Evolutionary conservation across 2,113 vertebrate genomes (phyloP), one percentile per base, ranked within the genome.

Genomic region (Channa maculata): DNA sequence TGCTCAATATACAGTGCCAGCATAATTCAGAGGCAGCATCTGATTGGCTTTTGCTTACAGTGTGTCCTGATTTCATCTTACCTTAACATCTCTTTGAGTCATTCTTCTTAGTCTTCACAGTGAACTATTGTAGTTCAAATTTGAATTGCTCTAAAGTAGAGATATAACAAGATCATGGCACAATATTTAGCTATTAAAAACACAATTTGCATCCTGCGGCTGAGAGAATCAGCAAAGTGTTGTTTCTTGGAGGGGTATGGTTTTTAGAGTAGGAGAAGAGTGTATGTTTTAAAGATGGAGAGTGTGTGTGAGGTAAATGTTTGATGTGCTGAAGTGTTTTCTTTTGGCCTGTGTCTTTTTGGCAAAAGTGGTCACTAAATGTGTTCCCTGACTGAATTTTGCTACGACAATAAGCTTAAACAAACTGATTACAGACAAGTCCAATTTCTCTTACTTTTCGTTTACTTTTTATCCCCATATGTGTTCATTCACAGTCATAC

Each of bases 351-450:
- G 5, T 65, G 15, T 70, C 37, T 66, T 58, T 37, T 68, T 37
- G 55, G 48, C 61, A 74, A 75, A 79, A 59, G 34, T 8, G 12
- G 49, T 57, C 57, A 54, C 44, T 8, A 76, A 24, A 62, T 45
- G 48, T 43, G 63, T 70, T 75, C 50, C 51, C 53, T 57, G 44
- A 14, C 36, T 72, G 66, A 13, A 34, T 3, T 64, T 62, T 71
- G 58, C 55, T 51, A 44, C 48, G 44, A 39, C 63, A 76, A 57
- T 58, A 72, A 10, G 48, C 34, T 71, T 54, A 39, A 14, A 63
- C 77, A 55, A 14, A 39, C 33, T 24, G 10, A 63, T 71, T 75
- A 55, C 8, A 51, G 38, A 39, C 15, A 53, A 45, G 10, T 62
- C 14, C 36, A 3, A 15, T 45, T 59, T 53, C 46, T 65, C 7